Evolutionary conservation across 2,113 vertebrate species (phyloP).

Genomic region (Cochlearius cochlearius): DNA sequence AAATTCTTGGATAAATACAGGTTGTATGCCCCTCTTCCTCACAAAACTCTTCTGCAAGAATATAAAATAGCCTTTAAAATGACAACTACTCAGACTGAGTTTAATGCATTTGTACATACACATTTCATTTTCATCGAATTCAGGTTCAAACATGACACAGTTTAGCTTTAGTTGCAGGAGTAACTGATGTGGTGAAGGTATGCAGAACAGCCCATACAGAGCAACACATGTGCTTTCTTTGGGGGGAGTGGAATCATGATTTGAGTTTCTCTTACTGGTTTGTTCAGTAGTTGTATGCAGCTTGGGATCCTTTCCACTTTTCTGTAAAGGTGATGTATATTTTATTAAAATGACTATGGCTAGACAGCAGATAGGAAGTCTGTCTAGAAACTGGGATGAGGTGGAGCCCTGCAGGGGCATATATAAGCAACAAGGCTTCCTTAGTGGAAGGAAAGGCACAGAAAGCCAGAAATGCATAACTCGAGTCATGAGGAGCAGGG

Average conservation of each 20-base stretch:
- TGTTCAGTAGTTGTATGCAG: not conserved
- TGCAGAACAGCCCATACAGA: not conserved
- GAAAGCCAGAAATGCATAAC: not conserved
- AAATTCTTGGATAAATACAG: not conserved
- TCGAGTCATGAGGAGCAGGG: not conserved
- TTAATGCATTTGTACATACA: not conserved
- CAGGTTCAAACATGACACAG: not conserved
- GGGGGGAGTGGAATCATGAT: rapidly evolving
- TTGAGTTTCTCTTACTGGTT: not conserved
- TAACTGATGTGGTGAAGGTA: not conserved
- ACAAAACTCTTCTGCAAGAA: not conserved
- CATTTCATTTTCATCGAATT: not conserved
- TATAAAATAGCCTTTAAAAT: not conserved
- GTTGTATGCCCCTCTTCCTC: not conserved
- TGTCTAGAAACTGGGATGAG: not conserved
- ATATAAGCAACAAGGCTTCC: not conserved
- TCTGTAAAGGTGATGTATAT: not conserved
- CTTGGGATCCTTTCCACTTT: not conserved
- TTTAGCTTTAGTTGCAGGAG: not conserved
- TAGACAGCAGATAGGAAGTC: not conserved
- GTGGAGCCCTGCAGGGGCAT: not conserved
- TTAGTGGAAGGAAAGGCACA: not conserved
- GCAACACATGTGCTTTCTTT: not conserved
- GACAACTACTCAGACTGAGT: not conserved
- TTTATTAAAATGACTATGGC: not conserved